phyloP scores from a whole-genome alignment of 1,140 invertebrate genomes.

The Drosophila fuyamai region DNA sequence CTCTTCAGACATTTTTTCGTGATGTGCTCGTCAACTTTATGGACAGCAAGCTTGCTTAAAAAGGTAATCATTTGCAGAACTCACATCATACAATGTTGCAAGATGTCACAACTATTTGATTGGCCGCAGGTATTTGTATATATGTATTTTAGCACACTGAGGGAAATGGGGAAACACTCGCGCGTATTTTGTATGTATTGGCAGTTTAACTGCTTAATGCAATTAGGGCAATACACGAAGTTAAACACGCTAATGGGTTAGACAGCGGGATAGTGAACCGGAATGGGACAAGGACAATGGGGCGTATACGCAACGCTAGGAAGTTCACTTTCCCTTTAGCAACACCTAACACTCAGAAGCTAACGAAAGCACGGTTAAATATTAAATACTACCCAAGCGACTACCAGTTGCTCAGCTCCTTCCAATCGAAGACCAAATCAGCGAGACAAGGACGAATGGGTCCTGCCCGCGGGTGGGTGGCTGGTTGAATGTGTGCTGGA shows the following conservation, averaged over 20 bases:
- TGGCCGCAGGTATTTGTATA: background rate
- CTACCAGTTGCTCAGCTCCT: slow-evolving; percentile 26
- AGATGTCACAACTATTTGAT: background rate
- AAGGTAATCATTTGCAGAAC: background rate
- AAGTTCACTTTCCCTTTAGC: background rate
- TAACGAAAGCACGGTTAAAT: slow-evolving; percentile 28
- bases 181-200: background rate
- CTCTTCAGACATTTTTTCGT: background rate
- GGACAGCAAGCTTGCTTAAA: background rate
- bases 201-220: slow-evolving; percentile 25
- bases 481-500: slow-evolving; percentile 5
- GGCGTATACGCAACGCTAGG: slow-evolving; percentile 43
- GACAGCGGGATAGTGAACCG: background rate
- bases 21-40: background rate
- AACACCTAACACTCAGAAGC: slow-evolving; percentile 40
- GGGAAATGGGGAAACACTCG: background rate
- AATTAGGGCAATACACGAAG: slow-evolving; percentile 18
- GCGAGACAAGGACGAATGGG: slow-evolving; percentile 3
- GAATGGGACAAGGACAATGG: slow-evolving; percentile 9
- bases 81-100: background rate
- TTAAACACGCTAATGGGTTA: background rate
- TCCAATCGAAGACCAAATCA: slow-evolving; percentile 5
- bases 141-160: background rate
- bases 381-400: slow-evolving; percentile 33
- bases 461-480: slow-evolving; percentile 40